phyloP scores from a whole-genome alignment of 2,113 vertebrate species.

The Eudyptes chrysolophus region DNA sequence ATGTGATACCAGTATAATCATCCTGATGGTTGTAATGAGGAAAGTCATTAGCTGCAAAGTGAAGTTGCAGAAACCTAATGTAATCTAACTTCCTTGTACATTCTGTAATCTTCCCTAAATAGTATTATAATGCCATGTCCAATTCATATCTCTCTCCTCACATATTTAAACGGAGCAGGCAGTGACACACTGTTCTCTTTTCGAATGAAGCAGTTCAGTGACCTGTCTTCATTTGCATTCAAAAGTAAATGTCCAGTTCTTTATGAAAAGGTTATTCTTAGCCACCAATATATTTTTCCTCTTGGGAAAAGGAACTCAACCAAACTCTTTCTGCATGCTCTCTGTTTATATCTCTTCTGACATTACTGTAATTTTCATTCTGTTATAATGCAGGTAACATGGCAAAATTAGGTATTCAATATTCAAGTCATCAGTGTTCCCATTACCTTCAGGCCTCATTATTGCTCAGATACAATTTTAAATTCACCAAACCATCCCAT shows the following conservation, averaged over 20 bases:
- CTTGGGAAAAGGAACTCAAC: neutral
- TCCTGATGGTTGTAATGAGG: conserved; percentile 43
- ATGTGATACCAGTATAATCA: neutral
- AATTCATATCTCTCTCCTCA: conserved; percentile 45
- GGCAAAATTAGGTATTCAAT: neutral
- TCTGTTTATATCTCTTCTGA: neutral
- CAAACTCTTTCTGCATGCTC: neutral
- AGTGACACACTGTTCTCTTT: conserved; percentile 19
- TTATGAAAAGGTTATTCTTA: neutral
- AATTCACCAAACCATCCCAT: neutral
- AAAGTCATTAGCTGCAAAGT: conserved; percentile 52
- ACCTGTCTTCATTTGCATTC: conserved; percentile 4
- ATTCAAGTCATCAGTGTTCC: neutral
- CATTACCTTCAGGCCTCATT: neutral
- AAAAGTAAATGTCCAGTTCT: neutral
- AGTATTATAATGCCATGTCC: conserved; percentile 50
- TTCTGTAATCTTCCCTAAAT: conserved; percentile 58
- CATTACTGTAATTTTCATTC: neutral
- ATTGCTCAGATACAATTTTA: neutral
- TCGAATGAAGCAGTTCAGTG: conserved; percentile 7
- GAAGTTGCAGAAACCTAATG: conserved; percentile 27
- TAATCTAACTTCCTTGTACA: conserved; percentile 36
- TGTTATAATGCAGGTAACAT: neutral
- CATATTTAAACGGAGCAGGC: conserved; percentile 38
- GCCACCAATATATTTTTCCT: neutral